A percentile compares a stretch with the other conserved stretches of the same genome.
These are phyloP conservation scores for Xylocampa areola DNA, from an alignment of 2,888 invertebrate species.

Conservation along the genomic window DNA sequence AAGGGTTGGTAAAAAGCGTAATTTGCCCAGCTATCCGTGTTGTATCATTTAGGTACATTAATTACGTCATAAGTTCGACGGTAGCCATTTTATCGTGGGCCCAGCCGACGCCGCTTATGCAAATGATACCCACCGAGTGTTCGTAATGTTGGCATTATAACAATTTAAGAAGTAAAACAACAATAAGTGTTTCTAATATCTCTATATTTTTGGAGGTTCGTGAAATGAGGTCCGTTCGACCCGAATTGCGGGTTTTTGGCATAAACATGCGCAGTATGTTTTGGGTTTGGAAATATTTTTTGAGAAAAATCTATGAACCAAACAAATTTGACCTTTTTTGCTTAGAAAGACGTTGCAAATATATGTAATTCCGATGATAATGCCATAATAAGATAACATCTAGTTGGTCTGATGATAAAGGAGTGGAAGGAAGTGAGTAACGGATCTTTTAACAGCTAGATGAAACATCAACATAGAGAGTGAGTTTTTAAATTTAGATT, in stretches of 20 bases:
- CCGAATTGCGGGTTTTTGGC: slow-evolving; percentile 30
- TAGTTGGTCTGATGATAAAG: too few relatives aligned
- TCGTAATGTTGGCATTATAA: slow-evolving; percentile 84
- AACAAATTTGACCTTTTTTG: too few relatives aligned
- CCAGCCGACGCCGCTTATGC: slow-evolving; percentile 83
- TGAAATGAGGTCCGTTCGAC: slow-evolving; percentile 36
- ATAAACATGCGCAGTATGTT: slow-evolving; percentile 1
- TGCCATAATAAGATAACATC: too few relatives aligned
- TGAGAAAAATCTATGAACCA: slow-evolving; percentile 2
- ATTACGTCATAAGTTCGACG: slow-evolving; percentile 85
- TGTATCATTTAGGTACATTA: slow-evolving; percentile 85
- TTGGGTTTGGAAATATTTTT: slow-evolving; percentile 1
- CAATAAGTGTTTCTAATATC: slow-evolving; percentile 77
- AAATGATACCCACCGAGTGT: slow-evolving; percentile 85
- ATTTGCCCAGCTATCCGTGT: slow-evolving; percentile 68
- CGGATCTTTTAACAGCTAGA: too few relatives aligned
- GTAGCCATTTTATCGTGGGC: slow-evolving; percentile 79
- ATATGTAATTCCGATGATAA: too few relatives aligned
- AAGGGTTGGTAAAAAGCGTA: slow-evolving; percentile 72
- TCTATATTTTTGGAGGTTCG: slow-evolving; percentile 46
- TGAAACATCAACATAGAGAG: too few relatives aligned
- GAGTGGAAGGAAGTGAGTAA: too few relatives aligned
- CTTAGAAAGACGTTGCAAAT: too few relatives aligned
- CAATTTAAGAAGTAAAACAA: slow-evolving; percentile 89
- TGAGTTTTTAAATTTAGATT: too few relatives aligned